Conservation (phyloP, 2,113 vertebrate species). For the Peucedramus taeniatus region DNA sequence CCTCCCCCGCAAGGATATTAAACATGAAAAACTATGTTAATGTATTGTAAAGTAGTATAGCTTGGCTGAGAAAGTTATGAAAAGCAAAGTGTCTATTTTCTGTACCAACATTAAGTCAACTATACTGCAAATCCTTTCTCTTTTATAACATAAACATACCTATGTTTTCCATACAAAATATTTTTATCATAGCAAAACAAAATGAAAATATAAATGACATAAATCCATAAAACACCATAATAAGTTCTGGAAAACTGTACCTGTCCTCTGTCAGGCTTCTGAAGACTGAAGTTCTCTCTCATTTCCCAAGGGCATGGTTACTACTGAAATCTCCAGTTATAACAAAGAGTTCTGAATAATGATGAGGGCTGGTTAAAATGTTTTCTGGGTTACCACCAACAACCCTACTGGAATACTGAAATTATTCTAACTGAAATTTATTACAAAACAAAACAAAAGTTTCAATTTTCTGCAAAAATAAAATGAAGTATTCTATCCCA, state of each 20-base stretch:
- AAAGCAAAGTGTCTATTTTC: background rate
- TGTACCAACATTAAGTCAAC: background rate
- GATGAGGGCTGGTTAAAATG: background rate
- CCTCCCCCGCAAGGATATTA: constrained; percentile 30
- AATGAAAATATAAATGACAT: background rate
- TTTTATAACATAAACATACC: background rate
- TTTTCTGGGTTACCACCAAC: background rate
- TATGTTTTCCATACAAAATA: background rate
- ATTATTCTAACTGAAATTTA: background rate
- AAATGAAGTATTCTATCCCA: background rate
- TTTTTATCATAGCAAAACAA: background rate
- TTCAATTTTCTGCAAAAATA: background rate
- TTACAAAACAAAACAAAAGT: background rate
- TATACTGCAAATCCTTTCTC: background rate
- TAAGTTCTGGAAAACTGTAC: background rate
- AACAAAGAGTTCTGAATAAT: background rate
- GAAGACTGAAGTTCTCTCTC: background rate
- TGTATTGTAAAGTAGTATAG: constrained; percentile 8
- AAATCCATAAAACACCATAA: background rate
- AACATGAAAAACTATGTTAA: constrained; percentile 46
- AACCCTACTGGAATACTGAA: background rate
- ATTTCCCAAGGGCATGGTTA: background rate
- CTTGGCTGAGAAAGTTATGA: background rate
- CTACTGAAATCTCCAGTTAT: background rate
- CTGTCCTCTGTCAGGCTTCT: background rate